These are phyloP conservation scores for Podarcis siculus DNA, from an alignment of 2,797 vertebrate species.

Conservation along the genomic window DNA sequence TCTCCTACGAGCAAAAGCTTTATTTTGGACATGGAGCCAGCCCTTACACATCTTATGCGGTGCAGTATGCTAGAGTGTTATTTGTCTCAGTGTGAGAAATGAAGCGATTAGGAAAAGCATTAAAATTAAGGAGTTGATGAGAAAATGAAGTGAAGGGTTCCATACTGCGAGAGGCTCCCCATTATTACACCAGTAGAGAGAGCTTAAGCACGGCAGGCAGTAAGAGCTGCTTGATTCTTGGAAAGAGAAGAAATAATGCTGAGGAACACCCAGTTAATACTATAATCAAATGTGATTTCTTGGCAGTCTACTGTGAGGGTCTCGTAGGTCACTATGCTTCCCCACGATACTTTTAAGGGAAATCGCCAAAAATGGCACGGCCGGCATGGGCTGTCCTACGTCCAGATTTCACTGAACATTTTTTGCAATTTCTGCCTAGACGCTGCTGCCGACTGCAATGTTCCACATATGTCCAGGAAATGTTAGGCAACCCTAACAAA, in stretches of 20 bases:
- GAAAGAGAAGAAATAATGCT: background rate
- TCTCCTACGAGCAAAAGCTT: slow-evolving; percentile 32
- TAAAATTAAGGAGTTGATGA: slow-evolving; percentile 22
- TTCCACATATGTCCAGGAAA: too few relatives aligned
- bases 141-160: slow-evolving; percentile 26
- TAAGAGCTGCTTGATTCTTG: background rate
- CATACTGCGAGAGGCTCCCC: slow-evolving; percentile 3
- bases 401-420: too few relatives aligned
- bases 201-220: background rate
- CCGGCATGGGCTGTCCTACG: too few relatives aligned
- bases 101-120: slow-evolving; percentile 21
- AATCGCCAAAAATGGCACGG: too few relatives aligned
- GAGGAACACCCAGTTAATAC: background rate
- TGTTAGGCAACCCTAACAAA: background rate
- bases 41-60: slow-evolving; percentile 13
- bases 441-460: too few relatives aligned
- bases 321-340: slow-evolving; percentile 6
- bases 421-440: too few relatives aligned
- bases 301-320: background rate
- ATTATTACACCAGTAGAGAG: background rate
- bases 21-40: slow-evolving; percentile 37
- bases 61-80: slow-evolving; percentile 10
- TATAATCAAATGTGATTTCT: slow-evolving; percentile 9
- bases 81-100: slow-evolving; percentile 25
- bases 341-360: too few relatives aligned